Evolutionary conservation across 2,113 vertebrate genomes (phyloP).

Genomic region (Leiothrix lutea): DNA sequence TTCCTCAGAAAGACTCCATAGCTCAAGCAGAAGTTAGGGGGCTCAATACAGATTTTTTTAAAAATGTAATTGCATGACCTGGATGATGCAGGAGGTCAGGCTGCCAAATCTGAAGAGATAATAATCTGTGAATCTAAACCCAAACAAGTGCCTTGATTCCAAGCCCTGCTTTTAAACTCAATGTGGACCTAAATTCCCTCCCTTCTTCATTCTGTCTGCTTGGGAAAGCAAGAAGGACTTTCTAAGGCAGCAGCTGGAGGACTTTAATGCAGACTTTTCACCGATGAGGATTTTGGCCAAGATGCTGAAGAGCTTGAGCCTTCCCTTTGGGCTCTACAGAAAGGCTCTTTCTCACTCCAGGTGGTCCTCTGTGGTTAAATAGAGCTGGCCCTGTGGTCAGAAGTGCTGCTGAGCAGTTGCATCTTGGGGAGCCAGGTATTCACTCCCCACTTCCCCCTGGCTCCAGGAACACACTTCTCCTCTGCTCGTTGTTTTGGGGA

Average conservation of each 20-base stretch:
- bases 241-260: not conserved
- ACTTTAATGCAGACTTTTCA: not conserved
- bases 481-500: not conserved
- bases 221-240: not conserved
- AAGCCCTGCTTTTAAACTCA: not conserved
- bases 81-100: not conserved
- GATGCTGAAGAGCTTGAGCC: not conserved
- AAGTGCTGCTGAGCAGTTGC: not conserved
- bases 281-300: not conserved
- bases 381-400: not conserved
- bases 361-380: not conserved
- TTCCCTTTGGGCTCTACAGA: not conserved
- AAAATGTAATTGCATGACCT: not conserved
- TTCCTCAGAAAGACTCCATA: not conserved
- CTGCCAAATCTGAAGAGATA: not conserved
- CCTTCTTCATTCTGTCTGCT: not conserved
- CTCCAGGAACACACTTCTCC: not conserved
- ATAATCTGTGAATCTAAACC: not conserved
- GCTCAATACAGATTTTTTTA: not conserved
- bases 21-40: not conserved
- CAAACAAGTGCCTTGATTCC: not conserved
- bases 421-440: not conserved
- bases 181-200: not conserved
- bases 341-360: not conserved
- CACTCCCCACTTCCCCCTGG: not conserved